Evolutionary conservation across 1,140 invertebrate species (phyloP), one percentile per base, ranked within the genome.

Genomic region (Pseudomyrmex dendroicus): DNA sequence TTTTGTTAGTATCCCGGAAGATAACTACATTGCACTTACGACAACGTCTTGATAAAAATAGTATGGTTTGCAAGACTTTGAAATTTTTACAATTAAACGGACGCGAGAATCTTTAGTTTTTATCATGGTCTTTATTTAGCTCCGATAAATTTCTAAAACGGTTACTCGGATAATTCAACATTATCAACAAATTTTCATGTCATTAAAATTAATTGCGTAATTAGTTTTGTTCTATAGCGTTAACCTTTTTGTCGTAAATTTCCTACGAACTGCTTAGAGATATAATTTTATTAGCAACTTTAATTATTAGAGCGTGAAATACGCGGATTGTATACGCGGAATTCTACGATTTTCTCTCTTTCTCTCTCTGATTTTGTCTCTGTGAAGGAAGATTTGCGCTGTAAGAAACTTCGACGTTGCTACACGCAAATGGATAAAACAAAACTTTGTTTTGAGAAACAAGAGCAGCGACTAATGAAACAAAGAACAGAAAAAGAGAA

Each of bases 371-470:
- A 10, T 54, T 59, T 17, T 57, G 8, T 17, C 17, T 7, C 13
- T 12, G 17, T 5, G 35, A 1, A 4, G 20, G 22, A 35, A 48
- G 12, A 50, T 67, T 70, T 72, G 25, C 44, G 44, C 12, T 7
- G 10, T 20, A n/a, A 72, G 50, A 78, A 80, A 80, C 44, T 78
- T 48, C n/a, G 64, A 61, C 12, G 15, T n/a, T 22, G 64, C 1
- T 48, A 2, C 44, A 59, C 20, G 64, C 54, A 59, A 80, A 72
- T 80, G 66, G 20, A 72, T 61, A 80, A 10, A 12, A 35, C 17
- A 10, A 12, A 72, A 72, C 10, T 61, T 80, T 17, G 22, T 70
- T 80, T 80, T 72, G 76, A 70, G 25, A 78, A 80, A 48, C 22
- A 44, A 57, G 63, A 67, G 20, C 15, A 70, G 44, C 52, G 64